Base-by-base conservation (phyloP, 1,140 invertebrate genomes). In the Thalassaphorura encarpata region DNA sequence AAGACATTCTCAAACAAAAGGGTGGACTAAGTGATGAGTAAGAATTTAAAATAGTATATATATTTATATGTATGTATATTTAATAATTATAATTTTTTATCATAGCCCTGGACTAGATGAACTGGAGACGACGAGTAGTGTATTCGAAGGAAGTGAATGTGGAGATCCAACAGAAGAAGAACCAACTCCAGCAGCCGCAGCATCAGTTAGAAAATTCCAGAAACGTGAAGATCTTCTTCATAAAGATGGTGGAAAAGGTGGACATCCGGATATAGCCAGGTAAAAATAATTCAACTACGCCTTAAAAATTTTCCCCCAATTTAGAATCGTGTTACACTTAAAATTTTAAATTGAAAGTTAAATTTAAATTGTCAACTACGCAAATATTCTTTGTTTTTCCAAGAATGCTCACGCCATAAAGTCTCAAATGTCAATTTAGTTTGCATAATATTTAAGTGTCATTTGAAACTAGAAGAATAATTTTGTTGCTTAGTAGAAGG, bases 221-320 rank as follows among this genome's bases (percentile, higher is more conserved):
- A 61, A 55, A 58, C 39, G 65, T 39, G 83, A 86, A 66, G 78
- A 84, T 59, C 83, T 79, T 71, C 73, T 84, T 3, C 84, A 86
- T 69, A 78, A 82, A 63, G 80, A 75, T 11, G 80, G 82, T 0
- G 83, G 80, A 5, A 81, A 80, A 18, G 83, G 81, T 2, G 78
- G 77, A 6, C 75, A 39, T 26, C 26, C 36, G 47, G 46, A 48
- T 24, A 24, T 2, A 56, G n/a, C n/a, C n/a, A 51, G 48, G 33
- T 51, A 28, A 13, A 15, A 28, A 6, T 54, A 27, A 11, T 31
- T 5, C 24, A 8, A 5, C 24, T 27, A 21, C 18, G 15, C 23
- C 31, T 48, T 19, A 8, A 48, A 11, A 28, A 8, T 48, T 21
- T 6, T 15, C 26, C 6, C 15, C 16, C 8, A 36, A 23, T 28